phyloP scores from a whole-genome alignment of 2,113 vertebrate genomes.

The Tauraco erythrolophus region DNA sequence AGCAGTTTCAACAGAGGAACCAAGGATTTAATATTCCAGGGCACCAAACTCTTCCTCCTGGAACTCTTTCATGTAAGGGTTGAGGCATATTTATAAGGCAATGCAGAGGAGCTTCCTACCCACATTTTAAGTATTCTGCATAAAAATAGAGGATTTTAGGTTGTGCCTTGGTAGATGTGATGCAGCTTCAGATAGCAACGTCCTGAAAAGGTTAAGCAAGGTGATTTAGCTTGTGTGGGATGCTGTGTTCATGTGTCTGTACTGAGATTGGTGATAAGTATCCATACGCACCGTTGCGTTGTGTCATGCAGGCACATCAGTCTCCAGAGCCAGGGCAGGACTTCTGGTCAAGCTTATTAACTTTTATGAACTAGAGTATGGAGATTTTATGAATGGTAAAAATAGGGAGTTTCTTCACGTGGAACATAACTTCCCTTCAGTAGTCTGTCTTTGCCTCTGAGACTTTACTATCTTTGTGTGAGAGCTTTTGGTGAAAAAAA shows the following conservation, averaged over 20 bases:
- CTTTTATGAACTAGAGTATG: not conserved
- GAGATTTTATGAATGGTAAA: not conserved
- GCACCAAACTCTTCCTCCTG: not conserved
- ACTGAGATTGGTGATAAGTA: not conserved
- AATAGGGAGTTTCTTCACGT: not conserved
- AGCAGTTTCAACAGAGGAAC: not conserved
- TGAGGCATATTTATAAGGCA: not conserved
- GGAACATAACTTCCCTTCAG: not conserved
- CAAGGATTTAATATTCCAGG: not conserved
- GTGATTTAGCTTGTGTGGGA: not conserved
- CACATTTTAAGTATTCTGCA: not conserved
- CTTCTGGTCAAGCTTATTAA: not conserved
- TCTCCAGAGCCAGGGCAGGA: not conserved
- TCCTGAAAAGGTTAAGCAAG: not conserved
- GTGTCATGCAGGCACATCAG: not conserved
- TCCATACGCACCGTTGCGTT: not conserved
- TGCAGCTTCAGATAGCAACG: not conserved
- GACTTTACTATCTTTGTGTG: not conserved
- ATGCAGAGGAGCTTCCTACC: not conserved
- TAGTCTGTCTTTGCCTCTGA: not conserved
- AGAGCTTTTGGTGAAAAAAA: not conserved
- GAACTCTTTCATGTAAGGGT: not conserved
- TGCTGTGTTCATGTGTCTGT: not conserved
- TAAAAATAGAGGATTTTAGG: not conserved
- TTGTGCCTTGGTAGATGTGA: accelerated